Evolutionary conservation across 1,140 invertebrate species (phyloP).

Genomic region (Onthophagus taurus): DNA sequence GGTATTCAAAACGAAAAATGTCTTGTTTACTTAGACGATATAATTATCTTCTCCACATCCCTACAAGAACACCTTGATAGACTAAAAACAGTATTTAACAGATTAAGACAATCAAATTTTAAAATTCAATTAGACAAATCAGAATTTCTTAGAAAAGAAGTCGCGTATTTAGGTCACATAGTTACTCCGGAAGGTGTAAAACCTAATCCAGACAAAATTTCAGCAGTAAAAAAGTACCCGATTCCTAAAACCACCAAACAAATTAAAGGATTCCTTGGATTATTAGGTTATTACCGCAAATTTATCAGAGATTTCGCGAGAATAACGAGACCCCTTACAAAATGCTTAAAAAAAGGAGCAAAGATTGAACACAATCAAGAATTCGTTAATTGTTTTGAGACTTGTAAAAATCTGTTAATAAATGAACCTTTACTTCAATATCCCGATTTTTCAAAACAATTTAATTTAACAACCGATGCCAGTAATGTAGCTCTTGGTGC

Average conservation of each 20-base stretch:
- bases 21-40: slow-evolving; percentile 34
- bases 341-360: slow-evolving; percentile 31
- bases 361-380: background rate
- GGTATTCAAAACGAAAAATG: slow-evolving; percentile 24
- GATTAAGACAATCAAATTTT: slow-evolving; percentile 17
- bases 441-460: slow-evolving; percentile 30
- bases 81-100: slow-evolving; percentile 18
- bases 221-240: slow-evolving; percentile 17
- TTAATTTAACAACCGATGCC: slow-evolving; percentile 31
- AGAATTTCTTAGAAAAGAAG: slow-evolving; percentile 19
- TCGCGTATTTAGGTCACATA: slow-evolving; percentile 14
- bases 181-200: slow-evolving; percentile 16
- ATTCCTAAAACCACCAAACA: slow-evolving; percentile 17
- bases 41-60: slow-evolving; percentile 22
- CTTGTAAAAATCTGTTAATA: slow-evolving; percentile 8
- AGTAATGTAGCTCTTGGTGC: slow-evolving; percentile 27
- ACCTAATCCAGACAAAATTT: slow-evolving; percentile 16
- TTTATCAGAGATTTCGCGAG: slow-evolving; percentile 25
- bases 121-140: slow-evolving; percentile 25
- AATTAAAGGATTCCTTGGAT: slow-evolving; percentile 18
- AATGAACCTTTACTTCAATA: slow-evolving; percentile 16
- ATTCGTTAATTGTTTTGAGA: background rate
- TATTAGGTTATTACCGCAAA: slow-evolving; percentile 17
- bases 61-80: slow-evolving; percentile 21
- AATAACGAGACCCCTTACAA: slow-evolving; percentile 32